Base-by-base conservation (phyloP, 1,140 invertebrate species). In the Brachionus koreanus region DNA sequence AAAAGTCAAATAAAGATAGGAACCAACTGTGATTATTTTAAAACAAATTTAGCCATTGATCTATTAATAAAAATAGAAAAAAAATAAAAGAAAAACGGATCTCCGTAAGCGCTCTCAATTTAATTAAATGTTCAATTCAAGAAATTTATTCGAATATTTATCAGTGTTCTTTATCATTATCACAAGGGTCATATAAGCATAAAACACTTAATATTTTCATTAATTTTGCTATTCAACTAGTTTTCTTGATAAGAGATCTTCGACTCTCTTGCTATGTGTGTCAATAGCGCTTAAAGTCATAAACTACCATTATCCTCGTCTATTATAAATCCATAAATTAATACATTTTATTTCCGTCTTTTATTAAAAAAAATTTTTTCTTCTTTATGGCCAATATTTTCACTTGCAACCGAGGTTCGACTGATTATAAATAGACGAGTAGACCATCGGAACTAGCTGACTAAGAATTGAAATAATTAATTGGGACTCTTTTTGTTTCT, bases 131-230 rank as follows among this genome's bases (percentile, higher is more conserved):
- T 23, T 57, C 49, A 57, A 49, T 49, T 49, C 16, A 49, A 57
- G 49, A 57, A 57, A 57, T 57, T 57, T 57, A 57, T 57, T 57
- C 49, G 49, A 57, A 16, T 19, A 57, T 57, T 19, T 57, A 57
- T 57, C 49, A 57, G 19, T 57, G 49, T 57, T 23, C 49, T 16
- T 57, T 19, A 57, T 57, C 49, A 57, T 57, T 57, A 57, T 57
- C 49, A 57, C 49, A 57, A 57, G 49, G 49, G 49, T 57, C 49
- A 57, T 57, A 57, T 57, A 57, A 57, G 49, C 49, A 57, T 57
- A 57, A 57, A 57, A 57, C 49, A 57, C 49, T 57, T 57, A 57
- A 57, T 57, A 57, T 57, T 52, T 57, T 57, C n/a, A 57, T 57
- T 57, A 57, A 57, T 57, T 57, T 57, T 57, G 49, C 49, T 57